phyloP scores from a whole-genome alignment of 2,888 invertebrate species.

The Arrhopalites spinosus region DNA sequence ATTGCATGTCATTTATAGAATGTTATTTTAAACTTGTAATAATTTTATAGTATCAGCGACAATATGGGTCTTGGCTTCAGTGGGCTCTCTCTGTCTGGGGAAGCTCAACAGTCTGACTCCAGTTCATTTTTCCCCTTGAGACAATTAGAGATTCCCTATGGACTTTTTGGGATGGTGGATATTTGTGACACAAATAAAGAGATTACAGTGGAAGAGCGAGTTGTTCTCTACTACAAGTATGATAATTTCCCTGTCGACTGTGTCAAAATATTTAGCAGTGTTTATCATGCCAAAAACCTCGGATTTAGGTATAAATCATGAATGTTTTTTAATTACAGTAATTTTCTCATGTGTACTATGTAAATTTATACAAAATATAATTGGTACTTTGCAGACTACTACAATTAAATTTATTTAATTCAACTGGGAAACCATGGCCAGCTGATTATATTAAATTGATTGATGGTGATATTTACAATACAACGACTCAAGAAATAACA shows the following conservation, averaged over 20 bases:
- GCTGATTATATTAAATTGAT: conserved; percentile 84
- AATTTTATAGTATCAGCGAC: conserved; percentile 66
- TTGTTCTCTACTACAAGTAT: conserved; percentile 94
- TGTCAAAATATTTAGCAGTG: conserved; percentile 92
- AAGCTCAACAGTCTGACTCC: conserved; percentile 83
- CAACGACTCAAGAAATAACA: conserved; percentile 72
- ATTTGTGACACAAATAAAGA: conserved; percentile 96
- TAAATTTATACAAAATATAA: too few species aligned
- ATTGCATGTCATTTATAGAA: not conserved
- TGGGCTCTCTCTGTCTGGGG: conserved; percentile 88
- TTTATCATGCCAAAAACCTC: conserved; percentile 81
- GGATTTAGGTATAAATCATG: conserved; percentile 71
- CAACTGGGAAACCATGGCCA: conserved; percentile 77
- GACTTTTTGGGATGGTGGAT: conserved; percentile 90
- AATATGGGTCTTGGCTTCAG: conserved; percentile 89
- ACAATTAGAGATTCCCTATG: conserved; percentile 77
- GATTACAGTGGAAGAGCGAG: conserved; percentile 84
- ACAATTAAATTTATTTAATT: conserved; percentile 90
- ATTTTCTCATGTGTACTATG: too few species aligned
- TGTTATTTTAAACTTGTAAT: not conserved
- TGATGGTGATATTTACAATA: conserved; percentile 91
- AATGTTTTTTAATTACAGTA: not conserved
- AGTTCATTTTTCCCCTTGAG: conserved; percentile 87
- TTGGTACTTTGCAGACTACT: conserved; percentile 68
- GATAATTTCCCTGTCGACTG: conserved; percentile 95